phyloP scores from a whole-genome alignment of 1,140 invertebrate genomes.

The Mesaphorura yosii region DNA sequence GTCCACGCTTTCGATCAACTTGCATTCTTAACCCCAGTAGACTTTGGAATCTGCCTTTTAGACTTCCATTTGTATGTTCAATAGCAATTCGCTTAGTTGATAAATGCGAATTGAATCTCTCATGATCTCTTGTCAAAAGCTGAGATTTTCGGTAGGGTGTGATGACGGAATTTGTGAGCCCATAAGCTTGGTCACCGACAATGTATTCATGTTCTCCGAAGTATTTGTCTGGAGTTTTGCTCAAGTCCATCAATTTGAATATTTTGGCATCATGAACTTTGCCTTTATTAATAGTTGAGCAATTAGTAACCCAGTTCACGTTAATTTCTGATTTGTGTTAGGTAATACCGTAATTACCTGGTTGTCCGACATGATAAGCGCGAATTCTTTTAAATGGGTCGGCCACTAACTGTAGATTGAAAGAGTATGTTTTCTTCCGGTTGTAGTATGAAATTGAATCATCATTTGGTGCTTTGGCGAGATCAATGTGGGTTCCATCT shows the following conservation, averaged over 20 bases:
- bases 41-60: constrained; percentile 5
- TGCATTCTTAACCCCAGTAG: not conserved
- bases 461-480: constrained; percentile 5
- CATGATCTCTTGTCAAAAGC: not conserved
- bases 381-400: not conserved
- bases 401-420: constrained; percentile 17
- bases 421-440: constrained; percentile 10
- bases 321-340: too few relatives aligned
- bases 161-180: not conserved
- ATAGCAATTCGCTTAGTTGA: constrained; percentile 7
- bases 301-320: too few relatives aligned
- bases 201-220: constrained; percentile 13
- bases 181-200: constrained; percentile 16
- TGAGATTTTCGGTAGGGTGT: not conserved
- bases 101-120: constrained; percentile 4
- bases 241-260: not conserved
- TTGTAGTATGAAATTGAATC: constrained; percentile 13
- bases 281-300: too few relatives aligned
- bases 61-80: constrained; percentile 13
- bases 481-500: constrained; percentile 9
- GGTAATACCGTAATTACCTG: too few relatives aligned
- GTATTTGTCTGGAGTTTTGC: not conserved
- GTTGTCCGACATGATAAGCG: constrained; percentile 5
- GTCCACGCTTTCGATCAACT: not conserved
- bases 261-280: constrained; percentile 15